A percentile compares a stretch with the other conserved stretches of the same genome.
These are phyloP conservation scores for Leptogaster cylindrica DNA, from an alignment of 2,888 invertebrate genomes.

Conservation along the genomic window DNA sequence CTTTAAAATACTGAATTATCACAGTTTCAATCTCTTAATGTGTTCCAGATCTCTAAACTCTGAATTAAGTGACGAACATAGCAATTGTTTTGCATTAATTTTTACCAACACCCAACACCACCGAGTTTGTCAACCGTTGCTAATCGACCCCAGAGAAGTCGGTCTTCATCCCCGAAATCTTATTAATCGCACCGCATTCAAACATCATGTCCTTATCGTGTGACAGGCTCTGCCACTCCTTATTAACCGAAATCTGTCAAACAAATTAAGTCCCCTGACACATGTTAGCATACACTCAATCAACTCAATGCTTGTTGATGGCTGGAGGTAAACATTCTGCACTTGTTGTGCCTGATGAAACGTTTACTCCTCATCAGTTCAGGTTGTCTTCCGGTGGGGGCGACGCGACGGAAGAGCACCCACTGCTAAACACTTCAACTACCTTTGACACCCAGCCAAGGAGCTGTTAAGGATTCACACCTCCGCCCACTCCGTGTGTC, in stretches of 20 bases:
- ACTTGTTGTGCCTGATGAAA: conserved; percentile 45
- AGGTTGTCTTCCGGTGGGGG: background rate
- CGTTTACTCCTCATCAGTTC: conserved; percentile 42
- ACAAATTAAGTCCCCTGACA: conserved; percentile 48
- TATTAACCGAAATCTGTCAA: conserved; percentile 48
- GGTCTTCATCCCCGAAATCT: conserved; percentile 5
- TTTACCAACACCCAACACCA: too few relatives aligned
- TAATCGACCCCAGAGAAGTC: background rate
- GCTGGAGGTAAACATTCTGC: conserved; percentile 45
- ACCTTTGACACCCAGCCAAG: conserved; percentile 26
- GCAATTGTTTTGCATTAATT: too few relatives aligned
- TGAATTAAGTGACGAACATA: too few relatives aligned
- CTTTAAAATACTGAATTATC: too few relatives aligned
- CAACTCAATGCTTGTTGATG: conserved; percentile 46
- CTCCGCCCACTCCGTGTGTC: background rate
- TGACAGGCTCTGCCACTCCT: conserved; percentile 40
- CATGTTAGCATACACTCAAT: conserved; percentile 48
- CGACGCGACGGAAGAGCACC: background rate
- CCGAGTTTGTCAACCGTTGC: too few relatives aligned
- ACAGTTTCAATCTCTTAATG: too few relatives aligned
- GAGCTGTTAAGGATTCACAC: conserved; percentile 16
- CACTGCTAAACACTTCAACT: background rate
- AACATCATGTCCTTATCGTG: conserved; percentile 12
- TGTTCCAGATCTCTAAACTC: too few relatives aligned
- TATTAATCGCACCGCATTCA: conserved; percentile 11